Percentiles rank a stretch among this genome's conserved stretches.
These are phyloP conservation scores for Trypoxylon attenuatum DNA, from an alignment of 2,888 invertebrate species.

Conservation along the genomic window DNA sequence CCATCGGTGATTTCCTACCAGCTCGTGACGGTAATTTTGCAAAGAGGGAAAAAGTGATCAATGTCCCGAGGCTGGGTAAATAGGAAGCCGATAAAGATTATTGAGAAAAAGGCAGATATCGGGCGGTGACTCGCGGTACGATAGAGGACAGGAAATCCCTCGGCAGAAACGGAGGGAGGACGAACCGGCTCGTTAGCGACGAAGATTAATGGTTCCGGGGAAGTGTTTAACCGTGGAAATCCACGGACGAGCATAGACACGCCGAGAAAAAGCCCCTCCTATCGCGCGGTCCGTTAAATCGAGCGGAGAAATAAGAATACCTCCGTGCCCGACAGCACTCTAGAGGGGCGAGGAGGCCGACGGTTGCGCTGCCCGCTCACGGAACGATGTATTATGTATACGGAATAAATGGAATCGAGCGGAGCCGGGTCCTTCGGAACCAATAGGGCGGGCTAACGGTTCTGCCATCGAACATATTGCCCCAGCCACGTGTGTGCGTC, in stretches of 20 bases:
- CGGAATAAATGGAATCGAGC: constrained; percentile 67
- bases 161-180: neutral
- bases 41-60: neutral
- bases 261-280: constrained; percentile 32
- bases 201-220: constrained; percentile 51
- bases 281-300: constrained; percentile 56
- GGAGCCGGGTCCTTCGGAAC: constrained; percentile 65
- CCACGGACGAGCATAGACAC: constrained; percentile 15
- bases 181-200: constrained; percentile 35
- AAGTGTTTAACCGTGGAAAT: constrained; percentile 27
- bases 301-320: constrained; percentile 69
- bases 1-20: neutral
- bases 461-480: constrained; percentile 60
- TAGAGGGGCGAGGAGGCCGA: constrained; percentile 31
- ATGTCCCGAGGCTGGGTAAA: neutral
- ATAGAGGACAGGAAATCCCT: neutral
- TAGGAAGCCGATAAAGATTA: neutral
- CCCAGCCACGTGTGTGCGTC: constrained; percentile 46
- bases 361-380: constrained; percentile 36
- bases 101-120: neutral
- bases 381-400: constrained; percentile 70
- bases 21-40: too few relatives aligned
- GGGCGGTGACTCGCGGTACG: too few relatives aligned
- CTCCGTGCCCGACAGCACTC: constrained; percentile 52
- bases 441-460: constrained; percentile 68